These are phyloP conservation scores for Allophyes oxyacanthae DNA, from an alignment of 2,888 invertebrate genomes.

Conservation along the genomic window DNA sequence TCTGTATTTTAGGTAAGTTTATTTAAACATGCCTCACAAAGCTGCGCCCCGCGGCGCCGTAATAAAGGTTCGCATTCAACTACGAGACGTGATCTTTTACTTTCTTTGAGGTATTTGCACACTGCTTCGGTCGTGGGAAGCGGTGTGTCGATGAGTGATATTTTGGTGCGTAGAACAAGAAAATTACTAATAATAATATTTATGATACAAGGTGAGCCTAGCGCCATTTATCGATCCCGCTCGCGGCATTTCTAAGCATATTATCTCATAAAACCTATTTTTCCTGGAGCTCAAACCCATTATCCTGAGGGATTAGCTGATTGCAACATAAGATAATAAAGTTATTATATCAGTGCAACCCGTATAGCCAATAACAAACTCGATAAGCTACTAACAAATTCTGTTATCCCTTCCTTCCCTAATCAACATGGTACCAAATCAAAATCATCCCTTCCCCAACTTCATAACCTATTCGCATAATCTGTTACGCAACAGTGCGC, in stretches of 20 bases:
- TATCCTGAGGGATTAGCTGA: too few species aligned
- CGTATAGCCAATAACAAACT: constrained; percentile 1
- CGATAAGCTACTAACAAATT: constrained; percentile 26
- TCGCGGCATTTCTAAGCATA: too few species aligned
- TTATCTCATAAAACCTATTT: too few species aligned
- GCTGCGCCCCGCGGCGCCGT: constrained; percentile 46
- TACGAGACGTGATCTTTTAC: constrained; percentile 54
- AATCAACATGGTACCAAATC: constrained; percentile 45
- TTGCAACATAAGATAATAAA: too few species aligned
- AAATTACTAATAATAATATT: too few species aligned
- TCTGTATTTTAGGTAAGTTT: constrained; percentile 53
- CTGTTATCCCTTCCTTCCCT: constrained; percentile 28
- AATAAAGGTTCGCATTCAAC: constrained; percentile 57
- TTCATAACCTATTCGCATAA: constrained; percentile 39
- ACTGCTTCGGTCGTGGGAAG: constrained; percentile 21
- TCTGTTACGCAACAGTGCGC: constrained; percentile 42
- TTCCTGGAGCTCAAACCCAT: too few species aligned
- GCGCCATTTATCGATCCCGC: too few species aligned
- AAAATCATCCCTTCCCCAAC: constrained; percentile 26
- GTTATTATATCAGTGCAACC: too few species aligned
- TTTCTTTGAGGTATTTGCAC: constrained; percentile 33
- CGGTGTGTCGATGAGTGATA: not conserved
- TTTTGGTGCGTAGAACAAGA: too few species aligned
- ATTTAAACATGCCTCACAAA: constrained; percentile 49
- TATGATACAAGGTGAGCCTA: too few species aligned